These are phyloP conservation scores for Phacellophora camtschatica DNA, from an alignment of 30 jellyfish, hydroid and myxozoan species.

Conservation along the genomic window DNA sequence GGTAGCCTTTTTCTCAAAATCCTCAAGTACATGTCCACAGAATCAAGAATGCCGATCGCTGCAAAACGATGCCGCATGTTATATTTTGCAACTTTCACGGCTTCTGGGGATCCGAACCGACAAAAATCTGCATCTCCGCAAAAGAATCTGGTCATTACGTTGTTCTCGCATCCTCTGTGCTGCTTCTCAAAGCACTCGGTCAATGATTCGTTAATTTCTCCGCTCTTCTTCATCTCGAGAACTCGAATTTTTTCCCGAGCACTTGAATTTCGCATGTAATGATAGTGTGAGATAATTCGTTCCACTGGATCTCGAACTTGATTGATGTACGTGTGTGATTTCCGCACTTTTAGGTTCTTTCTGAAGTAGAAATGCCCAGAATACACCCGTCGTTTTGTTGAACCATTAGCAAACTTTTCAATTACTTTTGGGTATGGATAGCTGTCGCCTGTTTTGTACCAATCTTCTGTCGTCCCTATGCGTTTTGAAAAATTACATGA, in stretches of 20 bases:
- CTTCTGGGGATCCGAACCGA: conserved; percentile 67
- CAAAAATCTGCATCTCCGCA: conserved; percentile 77
- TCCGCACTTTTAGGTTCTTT: not conserved
- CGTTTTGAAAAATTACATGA: not conserved
- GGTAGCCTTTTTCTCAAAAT: conserved; percentile 71
- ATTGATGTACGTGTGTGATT: conserved; percentile 75
- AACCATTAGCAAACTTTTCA: conserved; percentile 38
- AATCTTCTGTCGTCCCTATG: conserved; percentile 86
- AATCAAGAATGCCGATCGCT: conserved; percentile 78
- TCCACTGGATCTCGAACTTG: conserved; percentile 85
- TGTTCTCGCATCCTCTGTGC: conserved; percentile 92
- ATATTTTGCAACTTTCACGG: conserved; percentile 65
- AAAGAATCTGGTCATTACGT: conserved; percentile 84
- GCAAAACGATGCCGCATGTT: conserved; percentile 73
- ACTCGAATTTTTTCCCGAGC: conserved; percentile 70
- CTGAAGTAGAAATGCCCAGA: conserved; percentile 86
- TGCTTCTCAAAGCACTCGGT: conserved; percentile 69
- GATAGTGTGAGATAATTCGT: conserved; percentile 74
- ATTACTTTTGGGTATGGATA: conserved; percentile 82
- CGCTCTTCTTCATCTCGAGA: conserved; percentile 62
- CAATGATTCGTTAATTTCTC: conserved; percentile 78
- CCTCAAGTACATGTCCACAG: conserved; percentile 42
- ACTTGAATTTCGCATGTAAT: conserved; percentile 70
- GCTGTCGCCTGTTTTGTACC: conserved; percentile 90
- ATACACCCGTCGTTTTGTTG: conserved; percentile 28